Conservation (phyloP, 2,113 vertebrate species). For the Merops nubicus region DNA sequence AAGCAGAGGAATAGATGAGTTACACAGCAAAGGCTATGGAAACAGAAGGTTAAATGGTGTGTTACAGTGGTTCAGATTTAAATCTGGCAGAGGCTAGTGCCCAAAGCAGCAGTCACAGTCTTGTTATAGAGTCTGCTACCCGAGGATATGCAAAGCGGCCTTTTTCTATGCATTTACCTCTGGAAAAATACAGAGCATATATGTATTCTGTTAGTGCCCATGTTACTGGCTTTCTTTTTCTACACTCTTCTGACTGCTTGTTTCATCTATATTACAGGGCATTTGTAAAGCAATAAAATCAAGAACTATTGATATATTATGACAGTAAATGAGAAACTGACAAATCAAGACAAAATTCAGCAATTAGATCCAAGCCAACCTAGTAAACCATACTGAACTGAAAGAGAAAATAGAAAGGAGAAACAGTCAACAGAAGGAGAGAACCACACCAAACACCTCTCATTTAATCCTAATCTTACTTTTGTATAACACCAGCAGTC, state of each 20-base stretch:
- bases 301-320: neutral
- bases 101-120: neutral
- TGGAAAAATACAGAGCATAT: neutral
- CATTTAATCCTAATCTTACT: neutral
- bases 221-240: neutral
- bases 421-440: neutral
- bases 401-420: neutral
- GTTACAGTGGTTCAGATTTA: neutral
- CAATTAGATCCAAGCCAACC: neutral
- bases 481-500: neutral
- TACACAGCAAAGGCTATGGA: accelerated
- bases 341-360: neutral
- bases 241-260: neutral
- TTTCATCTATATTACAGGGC: neutral
- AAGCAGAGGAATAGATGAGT: neutral
- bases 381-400: neutral
- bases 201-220: neutral
- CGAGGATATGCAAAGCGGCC: neutral
- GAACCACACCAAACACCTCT: neutral
- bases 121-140: neutral
- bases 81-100: neutral
- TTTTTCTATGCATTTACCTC: neutral
- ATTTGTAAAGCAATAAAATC: neutral
- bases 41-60: neutral
- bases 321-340: neutral